phyloP scores from a whole-genome alignment of 2,888 invertebrate genomes.

The Drosophila aldrichi region DNA sequence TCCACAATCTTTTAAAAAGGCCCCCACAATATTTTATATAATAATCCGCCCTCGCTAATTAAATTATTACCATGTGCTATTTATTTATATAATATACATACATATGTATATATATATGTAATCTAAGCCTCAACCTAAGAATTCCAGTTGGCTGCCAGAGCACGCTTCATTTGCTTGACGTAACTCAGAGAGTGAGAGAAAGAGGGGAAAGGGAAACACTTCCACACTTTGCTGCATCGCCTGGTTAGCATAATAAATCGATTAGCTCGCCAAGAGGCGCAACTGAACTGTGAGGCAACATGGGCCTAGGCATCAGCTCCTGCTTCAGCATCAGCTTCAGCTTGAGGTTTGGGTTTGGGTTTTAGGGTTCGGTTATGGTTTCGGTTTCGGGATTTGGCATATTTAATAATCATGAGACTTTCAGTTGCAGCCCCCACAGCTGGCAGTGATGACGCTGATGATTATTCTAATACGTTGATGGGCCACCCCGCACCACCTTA shows the following conservation, averaged over 20 bases:
- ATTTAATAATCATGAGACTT: conserved; percentile 45
- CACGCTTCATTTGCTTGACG: conserved; percentile 72
- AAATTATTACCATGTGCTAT: conserved; percentile 33
- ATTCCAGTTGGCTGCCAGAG: conserved; percentile 18
- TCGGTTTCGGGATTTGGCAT: conserved; percentile 69
- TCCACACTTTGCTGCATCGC: conserved; percentile 72
- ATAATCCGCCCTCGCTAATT: conserved; percentile 29
- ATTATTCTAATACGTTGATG: conserved; percentile 73
- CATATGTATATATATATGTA: neutral
- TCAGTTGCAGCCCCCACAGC: conserved; percentile 48
- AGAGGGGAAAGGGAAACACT: conserved; percentile 9
- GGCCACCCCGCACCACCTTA: conserved; percentile 1
- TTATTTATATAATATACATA: neutral
- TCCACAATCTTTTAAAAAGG: neutral
- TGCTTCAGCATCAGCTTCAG: conserved; percentile 31
- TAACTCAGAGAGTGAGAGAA: neutral
- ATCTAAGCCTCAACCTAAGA: conserved; percentile 6
- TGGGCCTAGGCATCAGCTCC: conserved; percentile 26
- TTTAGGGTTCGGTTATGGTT: neutral
- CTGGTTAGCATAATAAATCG: conserved; percentile 82
- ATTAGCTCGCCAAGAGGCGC: conserved; percentile 64
- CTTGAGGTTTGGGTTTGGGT: conserved; percentile 1
- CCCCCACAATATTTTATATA: conserved; percentile 4
- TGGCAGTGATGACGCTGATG: conserved; percentile 67
- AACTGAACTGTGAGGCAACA: conserved; percentile 3